Evolutionary conservation across 2,888 invertebrate genomes (phyloP), one percentile per base, ranked within the genome.

Genomic region (Aporophyla lueneburgensis): DNA sequence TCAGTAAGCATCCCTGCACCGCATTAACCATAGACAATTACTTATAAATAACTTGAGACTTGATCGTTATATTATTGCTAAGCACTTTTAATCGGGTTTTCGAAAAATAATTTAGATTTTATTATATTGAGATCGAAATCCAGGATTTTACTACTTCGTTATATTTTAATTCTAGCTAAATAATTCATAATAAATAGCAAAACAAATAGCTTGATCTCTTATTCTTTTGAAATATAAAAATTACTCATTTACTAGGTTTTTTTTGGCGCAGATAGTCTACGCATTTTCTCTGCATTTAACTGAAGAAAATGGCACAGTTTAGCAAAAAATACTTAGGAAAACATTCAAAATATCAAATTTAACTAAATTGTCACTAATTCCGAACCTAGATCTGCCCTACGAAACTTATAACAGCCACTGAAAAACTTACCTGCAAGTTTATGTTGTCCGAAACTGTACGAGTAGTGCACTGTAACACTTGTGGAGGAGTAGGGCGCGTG

Each of bases 401-500:
- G 0, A 14, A 74, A 59, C 24, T 59, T 74, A 59, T 9, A 40
- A 53, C 0, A 40, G 54, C 10, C 67, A 78, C 56, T 71, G 16
- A 68, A 73, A 58, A 89, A 95, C 96, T 95, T 92, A 95, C 96
- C 95, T 94, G 87, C 77, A 90, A 93, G 88, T 93, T 91, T 81
- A 78, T 75, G 78, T 66, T 53, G 85, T 87, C 87, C 89, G 91
- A 88, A 92, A 91, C 84, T 87, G 85, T 86, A 90, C 92, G 85
- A 82, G 87, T 84, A 75, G 79, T 87, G 78, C 88, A 90, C 88
- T 83, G 87, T 85, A 79, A 84, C 91, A 93, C 92, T 88, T 86
- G 76, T 77, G 86, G 76, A 74, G 81, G 85, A 85, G 82, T 71
- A 78, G 87, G 82, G 90, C 93, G 92, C 95, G 94, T 92, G 89